A percentile compares a stretch with the other conserved stretches of the same genome.
phyloP scores from a whole-genome alignment of 2,797 vertebrate genomes.

The Schizopygopsis malacanthus region DNA sequence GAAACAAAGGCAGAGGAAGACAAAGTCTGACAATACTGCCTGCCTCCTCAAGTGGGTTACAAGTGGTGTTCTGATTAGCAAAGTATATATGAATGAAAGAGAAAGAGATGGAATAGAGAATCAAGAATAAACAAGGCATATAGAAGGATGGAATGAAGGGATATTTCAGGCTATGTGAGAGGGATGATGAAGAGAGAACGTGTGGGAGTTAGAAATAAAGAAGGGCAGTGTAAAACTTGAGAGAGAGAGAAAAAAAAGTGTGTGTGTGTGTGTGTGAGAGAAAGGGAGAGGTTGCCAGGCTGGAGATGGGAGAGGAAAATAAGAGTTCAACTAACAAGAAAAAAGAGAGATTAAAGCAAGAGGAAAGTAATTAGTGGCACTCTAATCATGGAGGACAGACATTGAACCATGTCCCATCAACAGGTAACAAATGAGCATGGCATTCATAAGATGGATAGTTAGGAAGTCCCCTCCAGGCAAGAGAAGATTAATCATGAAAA shows the following conservation, averaged over 20 bases:
- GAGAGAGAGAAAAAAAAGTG: neutral
- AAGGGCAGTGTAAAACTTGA: constrained; percentile 15
- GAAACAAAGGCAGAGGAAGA: no score
- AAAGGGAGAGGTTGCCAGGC: constrained; percentile 7
- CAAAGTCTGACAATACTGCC: no score
- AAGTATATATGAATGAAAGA: constrained; percentile 57
- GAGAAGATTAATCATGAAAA: constrained; percentile 53
- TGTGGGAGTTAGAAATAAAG: constrained; percentile 31
- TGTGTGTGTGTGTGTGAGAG: neutral
- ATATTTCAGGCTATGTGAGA: constrained; percentile 34
- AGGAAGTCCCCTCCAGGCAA: constrained; percentile 45
- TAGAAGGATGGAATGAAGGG: constrained; percentile 28
- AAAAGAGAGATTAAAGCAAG: constrained; percentile 44
- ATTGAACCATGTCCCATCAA: constrained; percentile 60
- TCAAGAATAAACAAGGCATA: constrained; percentile 10
- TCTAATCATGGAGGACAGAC: constrained; percentile 63
- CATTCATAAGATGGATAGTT: constrained; percentile 51
- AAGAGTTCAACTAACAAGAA: constrained; percentile 29
- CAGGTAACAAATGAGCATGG: constrained; percentile 57
- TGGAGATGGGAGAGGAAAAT: constrained; percentile 24
- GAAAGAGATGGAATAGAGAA: constrained; percentile 47
- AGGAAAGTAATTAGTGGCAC: constrained; percentile 68
- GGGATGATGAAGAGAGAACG: constrained; percentile 32
- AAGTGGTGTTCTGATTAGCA: constrained; percentile 50
- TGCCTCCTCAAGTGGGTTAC: constrained; percentile 73